Evolutionary conservation across 2,888 invertebrate genomes (phyloP).

Genomic region (Macrosiphum euphorbiae): DNA sequence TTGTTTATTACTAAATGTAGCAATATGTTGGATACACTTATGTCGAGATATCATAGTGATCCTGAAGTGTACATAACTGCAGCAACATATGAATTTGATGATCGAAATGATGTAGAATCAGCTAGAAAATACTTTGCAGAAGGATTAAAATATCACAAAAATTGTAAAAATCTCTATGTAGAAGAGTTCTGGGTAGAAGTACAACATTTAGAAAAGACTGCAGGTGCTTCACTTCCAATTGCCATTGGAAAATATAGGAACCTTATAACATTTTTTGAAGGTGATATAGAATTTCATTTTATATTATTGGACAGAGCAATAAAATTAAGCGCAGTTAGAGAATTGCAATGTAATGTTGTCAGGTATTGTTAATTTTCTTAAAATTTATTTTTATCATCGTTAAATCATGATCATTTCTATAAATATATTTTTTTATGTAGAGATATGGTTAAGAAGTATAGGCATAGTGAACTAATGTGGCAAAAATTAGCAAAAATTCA

Average conservation of each 20-base stretch:
- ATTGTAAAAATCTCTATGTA: constrained; percentile 49
- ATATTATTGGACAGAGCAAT: constrained; percentile 51
- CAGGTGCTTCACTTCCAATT: constrained; percentile 51
- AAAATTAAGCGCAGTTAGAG: constrained; percentile 39
- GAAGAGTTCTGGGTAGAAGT: constrained; percentile 59
- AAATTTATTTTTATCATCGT: neutral
- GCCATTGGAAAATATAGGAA: constrained; percentile 50
- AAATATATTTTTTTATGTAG: constrained; percentile 20
- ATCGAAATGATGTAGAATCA: constrained; percentile 49
- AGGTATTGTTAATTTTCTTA: constrained; percentile 20
- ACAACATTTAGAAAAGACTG: constrained; percentile 53
- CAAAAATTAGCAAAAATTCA: constrained; percentile 59
- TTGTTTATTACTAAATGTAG: constrained; percentile 51
- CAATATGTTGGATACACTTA: constrained; percentile 46
- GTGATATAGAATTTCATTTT: constrained; percentile 58
- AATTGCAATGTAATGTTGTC: constrained; percentile 53
- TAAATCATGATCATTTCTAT: neutral
- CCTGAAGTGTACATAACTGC: constrained; percentile 60
- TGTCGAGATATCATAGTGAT: constrained; percentile 54
- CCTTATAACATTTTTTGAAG: constrained; percentile 52
- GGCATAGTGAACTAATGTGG: constrained; percentile 55
- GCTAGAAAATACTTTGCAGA: constrained; percentile 49
- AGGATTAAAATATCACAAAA: constrained; percentile 49
- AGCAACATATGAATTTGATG: constrained; percentile 59
- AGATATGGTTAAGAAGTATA: constrained; percentile 58